Base-by-base conservation (phyloP, 2,888 invertebrate genomes). In the Agrotis clavis region DNA sequence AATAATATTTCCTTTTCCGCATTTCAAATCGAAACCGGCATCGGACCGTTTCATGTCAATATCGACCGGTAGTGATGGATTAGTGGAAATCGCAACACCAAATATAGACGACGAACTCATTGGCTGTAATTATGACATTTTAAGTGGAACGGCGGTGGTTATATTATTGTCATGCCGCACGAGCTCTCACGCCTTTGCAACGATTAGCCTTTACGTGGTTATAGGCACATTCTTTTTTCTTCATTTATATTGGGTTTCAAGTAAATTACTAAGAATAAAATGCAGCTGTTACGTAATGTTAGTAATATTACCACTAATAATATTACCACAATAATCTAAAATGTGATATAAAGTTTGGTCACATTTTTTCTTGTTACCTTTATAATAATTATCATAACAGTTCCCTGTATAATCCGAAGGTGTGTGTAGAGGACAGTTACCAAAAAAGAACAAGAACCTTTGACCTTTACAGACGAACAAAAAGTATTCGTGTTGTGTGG, bases 1-100 rank as follows among this genome's bases (percentile, higher is more conserved):
- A 48, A n/a, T 51, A 3, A 66, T 67, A 76, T 76, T 86, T 81
- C 76, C 84, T 79, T 77, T 79, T 86, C 74, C 85, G 85, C 73
- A 35, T 83, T 83, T 69, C 72, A 57, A 67, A 66, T 57, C 21
- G 62, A 50, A 65, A 65, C 72, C 74, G 84, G 84, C 59, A 83
- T 69, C 68, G 13, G 53, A 57, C 13, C 57, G 63, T 78, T 83
- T 72, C 51, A 71, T 70, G 67, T 81, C 75, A 75, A 75, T 80
- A 72, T 71, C 68, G 71, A 79, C 75, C 86, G 81, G 78, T 71
- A 83, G 81, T 71, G 62, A 73, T 53, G 41, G 70, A 71, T 74
- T 75, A 83, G 62, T 63, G 60, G 67, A 62, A 83, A 83, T 83
- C 65, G 70, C 60, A 63, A 74, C 9, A 50, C 85, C 85, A 72